Evolutionary conservation across 2,888 invertebrate species (phyloP).

Genomic region (Campoplex nolae): DNA sequence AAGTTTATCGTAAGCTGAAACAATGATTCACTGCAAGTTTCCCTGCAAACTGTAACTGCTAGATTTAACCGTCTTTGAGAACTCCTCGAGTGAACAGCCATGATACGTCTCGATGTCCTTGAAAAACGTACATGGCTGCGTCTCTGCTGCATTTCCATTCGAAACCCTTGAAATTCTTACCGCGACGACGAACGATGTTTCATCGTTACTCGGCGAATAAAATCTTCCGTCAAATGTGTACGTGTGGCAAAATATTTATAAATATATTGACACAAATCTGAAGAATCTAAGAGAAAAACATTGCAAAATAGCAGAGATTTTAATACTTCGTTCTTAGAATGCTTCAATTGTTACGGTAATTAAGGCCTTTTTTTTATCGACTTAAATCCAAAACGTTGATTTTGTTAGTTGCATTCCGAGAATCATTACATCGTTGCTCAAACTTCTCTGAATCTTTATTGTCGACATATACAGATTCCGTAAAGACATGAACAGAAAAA

Average conservation of each 20-base stretch:
- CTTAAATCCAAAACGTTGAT: not conserved
- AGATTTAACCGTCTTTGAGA: not conserved
- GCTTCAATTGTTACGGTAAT: not conserved
- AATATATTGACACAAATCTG: not conserved
- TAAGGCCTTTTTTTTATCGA: not conserved
- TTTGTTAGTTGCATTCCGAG: constrained; percentile 1
- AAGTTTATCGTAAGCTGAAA: not conserved
- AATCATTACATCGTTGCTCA: not conserved
- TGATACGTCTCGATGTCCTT: constrained; percentile 20
- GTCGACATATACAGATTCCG: not conserved
- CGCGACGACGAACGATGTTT: not conserved
- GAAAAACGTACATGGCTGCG: not conserved
- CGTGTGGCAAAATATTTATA: not conserved
- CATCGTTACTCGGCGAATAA: not conserved
- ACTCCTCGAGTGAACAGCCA: not conserved
- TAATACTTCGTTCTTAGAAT: not conserved
- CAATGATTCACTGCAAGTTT: not conserved
- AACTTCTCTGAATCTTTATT: not conserved
- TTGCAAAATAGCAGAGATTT: not conserved
- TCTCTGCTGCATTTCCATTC: not conserved
- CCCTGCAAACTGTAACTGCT: not conserved
- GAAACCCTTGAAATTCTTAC: constrained; percentile 14
- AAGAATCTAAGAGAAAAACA: not conserved
- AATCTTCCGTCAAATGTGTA: not conserved
- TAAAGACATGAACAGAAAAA: not conserved